phyloP scores from a whole-genome alignment of 2,797 vertebrate species.

The Gambusia yucatana region DNA sequence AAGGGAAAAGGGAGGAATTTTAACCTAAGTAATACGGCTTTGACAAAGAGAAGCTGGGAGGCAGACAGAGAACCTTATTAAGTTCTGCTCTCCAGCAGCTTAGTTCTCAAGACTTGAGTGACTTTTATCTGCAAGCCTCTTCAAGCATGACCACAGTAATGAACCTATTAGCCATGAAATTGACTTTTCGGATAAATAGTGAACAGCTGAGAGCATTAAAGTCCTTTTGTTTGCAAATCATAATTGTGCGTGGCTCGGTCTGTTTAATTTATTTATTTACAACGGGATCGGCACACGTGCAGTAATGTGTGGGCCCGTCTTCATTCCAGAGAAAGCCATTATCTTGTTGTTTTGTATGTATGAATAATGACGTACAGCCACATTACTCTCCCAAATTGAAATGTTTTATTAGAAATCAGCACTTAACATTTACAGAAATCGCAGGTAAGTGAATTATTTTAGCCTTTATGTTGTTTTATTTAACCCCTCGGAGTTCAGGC shows the following conservation, averaged over 20 bases:
- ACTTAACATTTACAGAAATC: background rate
- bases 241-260: constrained; percentile 57
- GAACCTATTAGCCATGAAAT: constrained; percentile 86
- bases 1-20: constrained; percentile 38
- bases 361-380: background rate
- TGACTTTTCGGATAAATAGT: constrained; percentile 79
- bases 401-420: background rate
- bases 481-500: background rate
- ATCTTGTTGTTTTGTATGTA: background rate
- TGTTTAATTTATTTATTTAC: constrained; percentile 33
- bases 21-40: constrained; percentile 38
- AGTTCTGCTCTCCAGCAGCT: constrained; percentile 60
- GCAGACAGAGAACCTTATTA: constrained; percentile 58
- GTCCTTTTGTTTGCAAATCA: constrained; percentile 70
- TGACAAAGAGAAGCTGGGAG: constrained; percentile 46
- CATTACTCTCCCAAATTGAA: constrained; percentile 3
- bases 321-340: background rate
- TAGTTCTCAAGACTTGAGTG: constrained; percentile 70
- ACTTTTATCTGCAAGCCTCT: constrained; percentile 72
- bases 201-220: constrained; percentile 60
- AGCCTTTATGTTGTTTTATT: background rate
- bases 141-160: constrained; percentile 79
- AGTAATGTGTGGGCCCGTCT: background rate
- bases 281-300: constrained; percentile 37
- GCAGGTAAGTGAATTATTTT: background rate